phyloP scores from a whole-genome alignment of 2,888 invertebrate species.

The Leistus spinibarbis region DNA sequence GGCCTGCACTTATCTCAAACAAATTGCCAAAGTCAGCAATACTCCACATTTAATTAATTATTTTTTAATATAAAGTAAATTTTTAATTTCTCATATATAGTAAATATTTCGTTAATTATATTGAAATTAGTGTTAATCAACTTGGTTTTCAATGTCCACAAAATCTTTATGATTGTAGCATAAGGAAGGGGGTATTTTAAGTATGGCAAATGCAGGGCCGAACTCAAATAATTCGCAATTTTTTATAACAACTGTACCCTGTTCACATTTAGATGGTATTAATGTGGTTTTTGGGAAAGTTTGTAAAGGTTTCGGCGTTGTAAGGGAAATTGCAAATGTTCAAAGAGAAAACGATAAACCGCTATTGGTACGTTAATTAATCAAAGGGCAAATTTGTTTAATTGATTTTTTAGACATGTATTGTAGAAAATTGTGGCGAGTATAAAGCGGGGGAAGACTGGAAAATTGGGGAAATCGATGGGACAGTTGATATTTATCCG shows the following conservation, averaged over 20 bases:
- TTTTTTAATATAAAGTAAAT: constrained; percentile 28
- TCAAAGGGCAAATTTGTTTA: constrained; percentile 14
- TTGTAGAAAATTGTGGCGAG: constrained; percentile 78
- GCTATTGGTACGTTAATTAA: constrained; percentile 65
- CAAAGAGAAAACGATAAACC: constrained; percentile 66
- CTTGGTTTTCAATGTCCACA: no score
- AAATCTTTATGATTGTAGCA: constrained; percentile 54
- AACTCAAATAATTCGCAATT: constrained; percentile 96
- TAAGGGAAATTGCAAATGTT: constrained; percentile 72
- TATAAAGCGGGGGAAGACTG: constrained; percentile 64
- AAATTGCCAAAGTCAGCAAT: no score
- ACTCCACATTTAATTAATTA: no score
- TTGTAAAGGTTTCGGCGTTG: constrained; percentile 73
- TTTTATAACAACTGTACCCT: constrained; percentile 80
- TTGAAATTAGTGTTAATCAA: no score
- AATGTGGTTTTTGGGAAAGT: constrained; percentile 86
- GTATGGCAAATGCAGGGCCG: constrained; percentile 81
- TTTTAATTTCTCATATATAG: no score
- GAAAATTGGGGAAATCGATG: constrained; percentile 72
- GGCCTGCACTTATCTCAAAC: no score
- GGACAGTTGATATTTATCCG: constrained; percentile 72
- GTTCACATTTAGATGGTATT: constrained; percentile 76
- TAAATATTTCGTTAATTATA: no score
- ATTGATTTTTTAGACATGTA: constrained; percentile 62
- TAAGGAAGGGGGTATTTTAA: constrained; percentile 70